phyloP scores from a whole-genome alignment of 2,113 vertebrate genomes.

The Burhinus bistriatus region DNA sequence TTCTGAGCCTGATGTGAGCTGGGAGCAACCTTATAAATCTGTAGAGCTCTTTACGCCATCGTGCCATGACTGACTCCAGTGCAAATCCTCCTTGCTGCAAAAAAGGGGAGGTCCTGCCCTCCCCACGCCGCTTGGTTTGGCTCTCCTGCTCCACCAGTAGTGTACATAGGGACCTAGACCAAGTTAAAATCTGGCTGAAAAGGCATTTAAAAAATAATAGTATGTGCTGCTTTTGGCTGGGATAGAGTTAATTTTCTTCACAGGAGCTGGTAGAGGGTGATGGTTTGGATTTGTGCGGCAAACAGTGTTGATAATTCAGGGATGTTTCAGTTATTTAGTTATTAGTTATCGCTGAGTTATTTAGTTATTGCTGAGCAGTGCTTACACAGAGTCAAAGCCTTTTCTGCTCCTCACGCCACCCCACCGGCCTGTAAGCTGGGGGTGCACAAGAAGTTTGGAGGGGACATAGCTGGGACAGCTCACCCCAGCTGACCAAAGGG shows the following conservation, averaged over 20 bases:
- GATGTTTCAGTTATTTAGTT: neutral
- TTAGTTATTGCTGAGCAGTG: neutral
- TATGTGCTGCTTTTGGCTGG: neutral
- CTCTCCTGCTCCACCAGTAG: neutral
- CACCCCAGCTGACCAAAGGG: neutral
- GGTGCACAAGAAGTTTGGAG: neutral
- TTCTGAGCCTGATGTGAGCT: neutral
- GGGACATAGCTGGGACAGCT: neutral
- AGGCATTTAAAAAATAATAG: neutral
- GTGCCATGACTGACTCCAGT: fast-evolving
- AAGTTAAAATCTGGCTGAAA: neutral
- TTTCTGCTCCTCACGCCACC: neutral
- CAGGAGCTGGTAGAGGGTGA: too few relatives aligned
- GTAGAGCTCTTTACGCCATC: neutral
- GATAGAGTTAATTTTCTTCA: neutral
- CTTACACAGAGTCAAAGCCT: neutral
- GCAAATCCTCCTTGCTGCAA: neutral
- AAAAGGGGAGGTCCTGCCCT: neutral
- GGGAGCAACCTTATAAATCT: neutral
- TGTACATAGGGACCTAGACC: neutral
- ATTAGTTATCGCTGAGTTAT: neutral
- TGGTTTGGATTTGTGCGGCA: neutral
- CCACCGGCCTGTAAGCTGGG: neutral
- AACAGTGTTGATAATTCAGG: neutral
- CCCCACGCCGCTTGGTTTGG: too few relatives aligned